Evolutionary conservation across 1,140 invertebrate genomes (phyloP).

Genomic region (Harpegnathos saltator): DNA sequence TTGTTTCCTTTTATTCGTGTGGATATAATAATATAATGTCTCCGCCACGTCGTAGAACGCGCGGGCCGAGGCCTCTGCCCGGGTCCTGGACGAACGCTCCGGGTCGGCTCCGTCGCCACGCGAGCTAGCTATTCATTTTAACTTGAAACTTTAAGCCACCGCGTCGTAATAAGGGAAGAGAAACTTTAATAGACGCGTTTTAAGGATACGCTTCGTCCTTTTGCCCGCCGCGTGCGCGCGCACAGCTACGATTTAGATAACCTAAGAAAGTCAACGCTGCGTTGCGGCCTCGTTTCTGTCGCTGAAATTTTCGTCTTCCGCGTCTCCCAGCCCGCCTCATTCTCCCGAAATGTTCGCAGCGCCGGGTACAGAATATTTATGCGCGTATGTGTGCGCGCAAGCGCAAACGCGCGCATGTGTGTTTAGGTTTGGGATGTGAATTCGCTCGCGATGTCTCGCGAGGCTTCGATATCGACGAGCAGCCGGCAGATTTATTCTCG

Average conservation of each 20-base stretch:
- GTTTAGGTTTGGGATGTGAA: too few species aligned
- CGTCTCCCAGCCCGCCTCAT: background rate
- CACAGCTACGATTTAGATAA: conserved; percentile 53
- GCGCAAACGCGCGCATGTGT: too few species aligned
- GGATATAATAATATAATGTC: conserved; percentile 77
- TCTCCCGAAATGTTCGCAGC: background rate
- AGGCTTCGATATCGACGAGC: too few species aligned
- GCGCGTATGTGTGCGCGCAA: too few species aligned
- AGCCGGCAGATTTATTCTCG: too few species aligned
- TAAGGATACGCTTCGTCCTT: conserved; percentile 59
- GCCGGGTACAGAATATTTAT: too few species aligned
- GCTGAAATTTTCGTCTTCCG: conserved; percentile 26
- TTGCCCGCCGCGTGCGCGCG: too few species aligned
- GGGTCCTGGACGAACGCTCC: background rate
- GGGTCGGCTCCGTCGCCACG: conserved; percentile 4
- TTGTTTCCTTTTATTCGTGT: conserved; percentile 79
- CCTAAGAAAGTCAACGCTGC: conserved; percentile 13
- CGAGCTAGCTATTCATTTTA: conserved; percentile 78
- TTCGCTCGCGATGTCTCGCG: too few species aligned
- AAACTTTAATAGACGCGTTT: conserved; percentile 77
- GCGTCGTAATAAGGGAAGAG: conserved; percentile 59
- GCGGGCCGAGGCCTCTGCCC: conserved; percentile 50
- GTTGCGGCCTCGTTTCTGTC: background rate
- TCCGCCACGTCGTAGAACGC: conserved; percentile 68
- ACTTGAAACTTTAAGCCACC: conserved; percentile 80